Conservation (phyloP, 2,797 vertebrate genomes). For the Coccyzus lansbergi region DNA sequence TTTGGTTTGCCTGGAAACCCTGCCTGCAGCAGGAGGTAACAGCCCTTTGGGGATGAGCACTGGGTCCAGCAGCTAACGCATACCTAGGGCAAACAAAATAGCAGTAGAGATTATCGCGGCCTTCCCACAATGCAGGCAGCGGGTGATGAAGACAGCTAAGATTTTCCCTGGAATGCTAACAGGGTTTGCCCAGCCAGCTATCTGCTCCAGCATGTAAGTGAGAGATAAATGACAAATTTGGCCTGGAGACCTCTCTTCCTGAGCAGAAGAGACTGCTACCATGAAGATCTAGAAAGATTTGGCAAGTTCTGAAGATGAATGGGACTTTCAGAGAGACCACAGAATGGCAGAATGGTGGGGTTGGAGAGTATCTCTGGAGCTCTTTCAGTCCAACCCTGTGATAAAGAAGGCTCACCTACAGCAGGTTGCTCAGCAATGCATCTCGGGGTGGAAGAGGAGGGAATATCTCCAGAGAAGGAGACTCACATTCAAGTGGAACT, state of each 20-base stretch:
- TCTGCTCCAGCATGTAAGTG: background rate
- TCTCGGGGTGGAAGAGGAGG: too few species aligned
- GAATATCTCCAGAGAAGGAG: too few species aligned
- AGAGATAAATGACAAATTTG: background rate
- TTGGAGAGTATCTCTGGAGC: too few species aligned
- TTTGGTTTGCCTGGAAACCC: background rate
- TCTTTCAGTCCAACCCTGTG: too few species aligned
- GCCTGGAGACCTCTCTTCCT: background rate
- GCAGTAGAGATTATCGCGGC: background rate
- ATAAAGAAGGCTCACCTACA: too few species aligned
- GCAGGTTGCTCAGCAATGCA: too few species aligned
- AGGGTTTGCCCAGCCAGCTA: background rate
- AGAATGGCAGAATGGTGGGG: too few species aligned
- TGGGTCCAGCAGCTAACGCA: background rate
- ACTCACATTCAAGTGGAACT: too few species aligned
- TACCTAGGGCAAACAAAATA: background rate
- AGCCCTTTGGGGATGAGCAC: background rate
- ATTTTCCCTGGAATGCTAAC: background rate
- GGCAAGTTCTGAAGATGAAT: background rate
- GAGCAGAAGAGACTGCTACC: background rate
- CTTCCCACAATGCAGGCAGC: background rate
- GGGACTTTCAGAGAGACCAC: background rate
- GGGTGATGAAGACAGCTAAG: background rate
- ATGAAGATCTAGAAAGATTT: background rate
- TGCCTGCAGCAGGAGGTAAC: background rate